Conservation (phyloP, 2,797 vertebrate genomes). For the Serranus cabrilla region DNA sequence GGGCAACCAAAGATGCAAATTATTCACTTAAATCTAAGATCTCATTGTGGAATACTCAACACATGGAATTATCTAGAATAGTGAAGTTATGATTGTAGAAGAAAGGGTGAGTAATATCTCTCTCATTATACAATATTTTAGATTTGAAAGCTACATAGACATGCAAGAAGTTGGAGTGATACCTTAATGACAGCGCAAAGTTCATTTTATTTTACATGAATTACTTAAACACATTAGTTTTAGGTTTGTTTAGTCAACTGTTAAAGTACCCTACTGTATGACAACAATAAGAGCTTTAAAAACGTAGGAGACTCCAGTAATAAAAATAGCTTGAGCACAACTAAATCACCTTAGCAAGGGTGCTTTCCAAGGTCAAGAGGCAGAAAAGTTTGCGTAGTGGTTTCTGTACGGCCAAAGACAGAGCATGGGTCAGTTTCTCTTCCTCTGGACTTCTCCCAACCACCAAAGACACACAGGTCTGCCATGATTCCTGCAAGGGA, state of each 20-base stretch:
- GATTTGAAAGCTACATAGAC: neutral
- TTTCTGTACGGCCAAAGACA: constrained; percentile 83
- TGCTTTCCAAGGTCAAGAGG: constrained; percentile 81
- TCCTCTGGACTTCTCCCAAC: constrained; percentile 84
- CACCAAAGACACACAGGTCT: constrained; percentile 85
- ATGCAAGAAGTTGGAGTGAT: neutral
- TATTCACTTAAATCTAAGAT: neutral
- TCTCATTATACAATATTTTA: neutral
- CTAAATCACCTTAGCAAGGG: constrained; percentile 85
- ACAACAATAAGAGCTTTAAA: neutral
- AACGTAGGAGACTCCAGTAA: neutral
- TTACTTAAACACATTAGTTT: neutral
- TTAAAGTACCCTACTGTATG: neutral
- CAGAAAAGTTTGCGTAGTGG: constrained; percentile 90
- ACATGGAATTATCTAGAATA: neutral
- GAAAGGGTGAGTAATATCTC: neutral
- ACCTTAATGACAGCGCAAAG: neutral
- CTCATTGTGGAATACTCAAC: neutral
- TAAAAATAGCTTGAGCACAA: neutral
- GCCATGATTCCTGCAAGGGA: constrained; percentile 88
- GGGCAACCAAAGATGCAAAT: neutral
- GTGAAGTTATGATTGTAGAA: neutral
- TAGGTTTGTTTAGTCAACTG: neutral
- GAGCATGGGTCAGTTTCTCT: constrained; percentile 80
- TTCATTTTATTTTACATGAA: neutral